A percentile compares a stretch with the other conserved stretches of the same genome.
Evolutionary conservation across 2,888 invertebrate genomes (phyloP).

Genomic region (Phoronis australis): DNA sequence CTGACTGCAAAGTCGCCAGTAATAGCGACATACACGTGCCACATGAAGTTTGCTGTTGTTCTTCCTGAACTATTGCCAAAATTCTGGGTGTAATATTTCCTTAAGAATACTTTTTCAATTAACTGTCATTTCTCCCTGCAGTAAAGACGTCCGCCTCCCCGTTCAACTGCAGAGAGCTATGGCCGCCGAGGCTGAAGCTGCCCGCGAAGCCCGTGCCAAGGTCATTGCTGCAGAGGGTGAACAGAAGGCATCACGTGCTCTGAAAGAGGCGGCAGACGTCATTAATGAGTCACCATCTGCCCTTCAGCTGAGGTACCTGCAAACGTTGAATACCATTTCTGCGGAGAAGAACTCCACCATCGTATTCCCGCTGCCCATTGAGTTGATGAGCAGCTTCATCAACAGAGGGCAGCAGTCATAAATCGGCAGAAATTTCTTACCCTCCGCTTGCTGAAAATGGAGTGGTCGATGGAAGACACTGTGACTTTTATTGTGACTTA

Average conservation of each 20-base stretch:
- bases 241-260: constrained; percentile 86
- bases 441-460: too few species aligned
- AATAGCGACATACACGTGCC: too few species aligned
- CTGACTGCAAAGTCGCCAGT: too few species aligned
- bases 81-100: too few species aligned
- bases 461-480: too few species aligned
- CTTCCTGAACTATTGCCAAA: too few species aligned
- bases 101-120: too few species aligned
- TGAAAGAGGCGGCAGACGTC: constrained; percentile 92
- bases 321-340: constrained; percentile 94
- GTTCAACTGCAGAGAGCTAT: constrained; percentile 47
- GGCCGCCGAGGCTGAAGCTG: constrained; percentile 50
- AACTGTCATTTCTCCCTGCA: constrained; percentile 23
- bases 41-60: too few species aligned
- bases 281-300: constrained; percentile 92
- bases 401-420: too few species aligned
- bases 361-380: constrained; percentile 88
- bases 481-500: too few species aligned
- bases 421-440: too few species aligned
- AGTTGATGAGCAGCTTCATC: constrained; percentile 57
- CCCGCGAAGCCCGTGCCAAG: constrained; percentile 46
- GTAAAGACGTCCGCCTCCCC: constrained; percentile 46
- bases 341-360: constrained; percentile 98
- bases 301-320: constrained; percentile 83
- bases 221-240: constrained; percentile 97